Evolutionary conservation across 2,888 invertebrate species (phyloP), one percentile per base, ranked within the genome.

Genomic region (Lithosia quadra): DNA sequence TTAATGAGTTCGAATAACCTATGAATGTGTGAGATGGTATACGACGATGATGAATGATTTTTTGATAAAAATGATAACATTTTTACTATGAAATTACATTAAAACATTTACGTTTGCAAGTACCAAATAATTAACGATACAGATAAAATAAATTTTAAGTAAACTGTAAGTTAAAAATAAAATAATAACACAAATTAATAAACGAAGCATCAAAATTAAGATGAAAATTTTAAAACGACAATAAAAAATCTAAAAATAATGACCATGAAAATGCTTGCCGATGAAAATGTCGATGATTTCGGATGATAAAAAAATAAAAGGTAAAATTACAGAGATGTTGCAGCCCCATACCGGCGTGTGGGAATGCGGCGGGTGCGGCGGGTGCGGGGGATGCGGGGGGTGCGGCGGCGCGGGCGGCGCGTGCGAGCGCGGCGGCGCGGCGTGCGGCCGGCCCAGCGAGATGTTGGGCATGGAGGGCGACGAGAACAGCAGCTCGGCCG

Each of bases 401-500:
- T 72, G 53, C n/a, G 53, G 61, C 88, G 75, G 98, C 91, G 98
- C 98, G 81, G 98, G 93, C 1, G 98, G 98, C 81, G 96, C 93
- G 83, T 95, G 97, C 71, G 97, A 89, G 98, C 98, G 85, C 13
- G 98, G 96, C 72, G 98, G 74, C 24, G 74, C 69, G 66, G 73
- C 73, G 87, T 96, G 97, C 77, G 98, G 98, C 83, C 98, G 96
- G 69, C 98, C 99, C 84, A 99, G 95, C 74, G 99, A 99, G 90
- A 99, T 99, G 95, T 99, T 99, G 86, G 99, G 99, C 97, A 99
- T 97, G 85, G 99, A 99, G 69, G 99, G 99, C 84, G 98, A 98
- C 83, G 98, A 98, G 95, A 99, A 99, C 74, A 99, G 96, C 73
- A 97, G 92, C 95, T 97, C 92, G 95, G 97, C 95, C 94, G 97